Percentiles rank a stretch among this genome's conserved stretches.
phyloP scores from a whole-genome alignment of 30 jellyfish, hydroid and myxozoan genomes.

The Aurelia sp. region DNA sequence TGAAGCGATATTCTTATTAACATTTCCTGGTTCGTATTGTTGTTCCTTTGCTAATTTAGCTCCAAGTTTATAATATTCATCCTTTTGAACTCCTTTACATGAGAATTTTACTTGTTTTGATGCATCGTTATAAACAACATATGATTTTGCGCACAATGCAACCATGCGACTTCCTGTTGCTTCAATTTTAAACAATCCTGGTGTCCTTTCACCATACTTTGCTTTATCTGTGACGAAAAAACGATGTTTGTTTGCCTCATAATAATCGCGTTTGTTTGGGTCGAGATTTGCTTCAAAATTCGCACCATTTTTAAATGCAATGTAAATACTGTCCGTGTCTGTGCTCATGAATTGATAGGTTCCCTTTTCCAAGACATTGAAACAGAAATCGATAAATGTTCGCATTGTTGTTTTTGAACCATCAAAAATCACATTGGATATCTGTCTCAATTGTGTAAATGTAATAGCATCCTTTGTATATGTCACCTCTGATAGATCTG shows the following conservation, averaged over 20 bases:
- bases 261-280: background rate
- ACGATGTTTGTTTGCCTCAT: background rate
- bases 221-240: background rate
- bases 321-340: slow-evolving; percentile 10
- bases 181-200: background rate
- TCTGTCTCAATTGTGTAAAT: background rate
- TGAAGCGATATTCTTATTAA: background rate
- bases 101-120: background rate
- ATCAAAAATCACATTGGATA: background rate
- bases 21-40: background rate
- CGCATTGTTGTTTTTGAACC: background rate
- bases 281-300: background rate
- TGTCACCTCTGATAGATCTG: background rate
- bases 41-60: background rate
- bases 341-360: background rate
- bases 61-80: background rate
- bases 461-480: background rate
- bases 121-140: background rate
- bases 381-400: background rate
- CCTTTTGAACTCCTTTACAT: background rate
- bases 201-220: background rate
- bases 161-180: background rate
- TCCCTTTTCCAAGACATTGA: background rate
- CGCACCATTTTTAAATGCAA: background rate
- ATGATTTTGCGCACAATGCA: background rate